Percentiles rank a stretch among this genome's conserved stretches.
Conservation (phyloP, 2,888 invertebrate genomes). For the Priocnemis perturbator region DNA sequence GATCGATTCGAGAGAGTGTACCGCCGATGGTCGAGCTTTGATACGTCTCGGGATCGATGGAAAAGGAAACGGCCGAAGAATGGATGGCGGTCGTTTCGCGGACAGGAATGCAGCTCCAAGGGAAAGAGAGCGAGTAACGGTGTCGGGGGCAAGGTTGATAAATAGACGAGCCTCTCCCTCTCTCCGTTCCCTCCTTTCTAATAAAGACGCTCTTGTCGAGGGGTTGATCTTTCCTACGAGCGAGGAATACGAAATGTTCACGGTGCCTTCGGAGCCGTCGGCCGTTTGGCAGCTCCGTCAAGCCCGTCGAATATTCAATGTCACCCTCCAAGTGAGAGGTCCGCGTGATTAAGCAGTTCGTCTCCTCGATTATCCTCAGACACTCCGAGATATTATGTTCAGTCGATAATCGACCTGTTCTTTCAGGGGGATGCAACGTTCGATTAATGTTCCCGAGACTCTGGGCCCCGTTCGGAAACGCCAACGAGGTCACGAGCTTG, state of each 20-base stretch:
- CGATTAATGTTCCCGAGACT: slow-evolving; percentile 72
- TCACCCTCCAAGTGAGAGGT: too few species aligned
- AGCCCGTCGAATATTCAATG: too few species aligned
- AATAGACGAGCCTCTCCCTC: slow-evolving; percentile 66
- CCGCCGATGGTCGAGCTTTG: not conserved
- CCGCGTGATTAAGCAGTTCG: too few species aligned
- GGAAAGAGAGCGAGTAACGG: slow-evolving; percentile 60
- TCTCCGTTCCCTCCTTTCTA: slow-evolving; percentile 65
- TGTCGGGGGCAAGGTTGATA: slow-evolving; percentile 65
- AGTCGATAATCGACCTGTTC: slow-evolving; percentile 16
- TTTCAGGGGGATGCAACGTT: slow-evolving; percentile 72
- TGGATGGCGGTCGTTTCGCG: slow-evolving; percentile 46
- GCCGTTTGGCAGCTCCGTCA: too few species aligned
- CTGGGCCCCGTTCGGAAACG: slow-evolving; percentile 71
- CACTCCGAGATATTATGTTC: too few species aligned
- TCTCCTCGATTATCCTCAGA: too few species aligned
- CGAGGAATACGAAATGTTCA: slow-evolving; percentile 72
- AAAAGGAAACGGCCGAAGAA: slow-evolving; percentile 33
- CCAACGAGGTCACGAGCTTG: slow-evolving; percentile 66
- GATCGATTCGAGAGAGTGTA: not conserved
- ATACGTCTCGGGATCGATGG: slow-evolving; percentile 36
- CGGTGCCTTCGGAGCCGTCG: slow-evolving; percentile 51
- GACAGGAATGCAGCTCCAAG: slow-evolving; percentile 50
- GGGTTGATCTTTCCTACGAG: slow-evolving; percentile 72
- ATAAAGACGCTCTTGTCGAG: slow-evolving; percentile 74